Base-by-base conservation (phyloP, 2,888 invertebrate species). In the Cosmia trapezina region DNA sequence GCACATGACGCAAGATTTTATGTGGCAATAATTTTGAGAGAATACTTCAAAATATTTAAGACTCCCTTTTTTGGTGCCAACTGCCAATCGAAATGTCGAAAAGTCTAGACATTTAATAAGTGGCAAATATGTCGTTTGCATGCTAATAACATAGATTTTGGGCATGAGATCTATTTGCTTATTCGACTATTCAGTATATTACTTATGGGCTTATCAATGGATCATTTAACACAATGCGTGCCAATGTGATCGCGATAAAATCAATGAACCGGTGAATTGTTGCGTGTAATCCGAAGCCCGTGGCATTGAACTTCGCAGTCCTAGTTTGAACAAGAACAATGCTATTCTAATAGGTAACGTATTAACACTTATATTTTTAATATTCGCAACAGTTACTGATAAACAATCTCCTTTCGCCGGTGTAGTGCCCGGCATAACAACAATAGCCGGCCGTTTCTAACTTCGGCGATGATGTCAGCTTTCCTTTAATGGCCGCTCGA, bases 381-480 rank as follows among this genome's bases (percentile, higher is more conserved):
- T 94, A 94, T 94, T 94, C 93, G 88, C 81, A 85, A 78, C 89
- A 87, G 88, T 90, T 83, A 81, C 85, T 91, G 93, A 94, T 95
- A 94, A 91, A 90, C 90, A 89, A 93, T 94, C 93, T 92, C 90
- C 91, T 94, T 94, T 93, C 93, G 91, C 90, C 86, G 83, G 88
- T 64, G 86, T 87, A 89, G 85, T 86, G 88, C 84, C 76, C 85
- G 81, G 90, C 93, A 91, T 92, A 93, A 94, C 90, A 94, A 95
- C 94, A 94, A 94, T 93, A 89, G 87, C 86, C 79, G 88, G 78
- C 49, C 81, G 78, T 56, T 77, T 89, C 92, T 92, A 93, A 94
- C 89, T 93, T 91, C 77, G 93, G 91, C 94, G 96, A 93, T 96
- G 96, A 96, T 96, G 96, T 96, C 96, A 96, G 94, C 89, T 88